Evolutionary conservation across 2,113 vertebrate genomes (phyloP), one percentile per base, ranked within the genome.

Genomic region (Sarotherodon lohbergeri): DNA sequence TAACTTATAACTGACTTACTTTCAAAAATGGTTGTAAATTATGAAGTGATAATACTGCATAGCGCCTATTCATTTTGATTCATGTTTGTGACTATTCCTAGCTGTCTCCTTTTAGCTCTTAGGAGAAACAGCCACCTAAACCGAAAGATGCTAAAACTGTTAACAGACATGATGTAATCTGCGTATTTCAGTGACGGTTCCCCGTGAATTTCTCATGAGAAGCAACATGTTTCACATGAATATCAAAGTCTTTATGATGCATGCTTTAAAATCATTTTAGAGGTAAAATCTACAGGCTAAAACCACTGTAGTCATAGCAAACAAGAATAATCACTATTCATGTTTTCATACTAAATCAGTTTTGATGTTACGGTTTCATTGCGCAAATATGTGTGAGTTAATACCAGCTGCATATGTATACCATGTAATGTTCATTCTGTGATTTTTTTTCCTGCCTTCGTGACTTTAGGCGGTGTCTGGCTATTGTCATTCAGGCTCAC

Each of bases 381-480:
- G 10, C 0, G 9, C 17, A 78, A 66, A 24, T 16, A 48, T 50
- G 59, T 34, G 12, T 52, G 9, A 34, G 32, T 13, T 2, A 34
- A 9, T 36, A 50, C 8, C 43, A 56, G 11, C 5, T 43, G 43
- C 16, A 55, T 46, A 61, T 61, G 6, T 46, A 34, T 50, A 17
- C 4, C 29, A 52, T 52, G 52, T 36, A 16, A 55, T 46, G 17
- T 55, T 32, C 12, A 41, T 50, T 46, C 7, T 46, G 46, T 16
- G 10, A 13, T 13, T 14, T 19, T 32, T 27, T 59, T 22, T 5
- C 78, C 19, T 50, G 27, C 43, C 43, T 50, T 19, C 0, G 0
- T 32, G 71, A 78, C 43, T 50, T 32, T 12, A 1, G 16, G 52
- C 3, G 1, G 24, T n/a, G 24, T 34, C 71, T 76, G 83, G 80